Evolutionary conservation across 2,888 invertebrate genomes (phyloP).

Genomic region (Ormyrus thymus): DNA sequence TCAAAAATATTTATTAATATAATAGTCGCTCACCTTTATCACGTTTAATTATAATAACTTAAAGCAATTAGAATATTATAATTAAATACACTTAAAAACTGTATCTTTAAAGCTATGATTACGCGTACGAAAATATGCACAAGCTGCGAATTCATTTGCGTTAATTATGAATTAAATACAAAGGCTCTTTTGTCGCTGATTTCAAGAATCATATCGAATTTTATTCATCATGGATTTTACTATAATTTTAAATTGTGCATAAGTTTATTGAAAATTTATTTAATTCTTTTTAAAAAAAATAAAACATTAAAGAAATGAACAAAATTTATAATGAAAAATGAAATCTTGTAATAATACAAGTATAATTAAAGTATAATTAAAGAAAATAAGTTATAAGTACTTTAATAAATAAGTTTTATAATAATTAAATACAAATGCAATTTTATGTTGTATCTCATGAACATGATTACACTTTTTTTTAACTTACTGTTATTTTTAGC

Average conservation of each 20-base stretch:
- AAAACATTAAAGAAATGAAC: not conserved
- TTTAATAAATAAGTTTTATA: too few relatives aligned
- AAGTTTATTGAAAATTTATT: too few relatives aligned
- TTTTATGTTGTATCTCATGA: too few relatives aligned
- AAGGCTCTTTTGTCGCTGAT: slow-evolving; percentile 7
- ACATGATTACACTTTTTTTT: too few relatives aligned
- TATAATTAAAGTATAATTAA: too few relatives aligned
- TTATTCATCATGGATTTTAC: too few relatives aligned
- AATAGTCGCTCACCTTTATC: slow-evolving; percentile 54
- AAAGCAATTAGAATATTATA: slow-evolving; percentile 56
- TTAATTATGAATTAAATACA: slow-evolving; percentile 59
- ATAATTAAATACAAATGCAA: too few relatives aligned
- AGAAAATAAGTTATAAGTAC: too few relatives aligned
- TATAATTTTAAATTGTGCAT: too few relatives aligned
- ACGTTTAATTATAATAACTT: slow-evolving; percentile 56
- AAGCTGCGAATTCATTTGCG: slow-evolving; percentile 49
- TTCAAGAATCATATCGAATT: not conserved
- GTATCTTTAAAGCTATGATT: slow-evolving; percentile 50
- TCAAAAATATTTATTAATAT: slow-evolving; percentile 54
- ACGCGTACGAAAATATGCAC: slow-evolving; percentile 56
- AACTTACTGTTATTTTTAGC: too few relatives aligned
- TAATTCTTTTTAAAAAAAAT: not conserved
- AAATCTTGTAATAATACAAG: too few relatives aligned
- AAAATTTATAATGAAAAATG: too few relatives aligned
- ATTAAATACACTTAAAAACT: slow-evolving; percentile 59